These are phyloP conservation scores for Fulica atra DNA, from an alignment of 2,113 vertebrate species.

Conservation along the genomic window DNA sequence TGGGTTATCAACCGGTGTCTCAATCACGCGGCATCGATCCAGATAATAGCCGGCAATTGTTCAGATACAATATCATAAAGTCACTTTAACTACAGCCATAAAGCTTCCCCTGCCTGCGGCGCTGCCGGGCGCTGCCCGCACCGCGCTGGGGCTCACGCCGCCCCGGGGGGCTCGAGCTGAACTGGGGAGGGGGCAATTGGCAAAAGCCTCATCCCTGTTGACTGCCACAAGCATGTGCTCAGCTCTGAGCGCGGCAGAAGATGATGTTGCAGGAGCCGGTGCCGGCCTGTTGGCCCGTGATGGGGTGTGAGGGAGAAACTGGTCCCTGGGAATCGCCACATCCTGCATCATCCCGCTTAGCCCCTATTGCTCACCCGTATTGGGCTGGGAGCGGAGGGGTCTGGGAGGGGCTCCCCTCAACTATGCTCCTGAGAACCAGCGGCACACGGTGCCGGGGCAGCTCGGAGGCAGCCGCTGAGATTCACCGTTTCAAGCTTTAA, in stretches of 20 bases:
- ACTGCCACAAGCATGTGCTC: rapidly evolving
- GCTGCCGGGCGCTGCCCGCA: neutral
- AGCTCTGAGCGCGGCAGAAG: neutral
- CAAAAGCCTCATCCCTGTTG: neutral
- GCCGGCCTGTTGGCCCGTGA: neutral
- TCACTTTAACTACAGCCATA: conserved; percentile 52
- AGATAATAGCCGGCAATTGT: conserved; percentile 64
- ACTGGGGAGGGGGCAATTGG: neutral
- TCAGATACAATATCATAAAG: conserved; percentile 62
- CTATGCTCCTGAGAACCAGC: neutral
- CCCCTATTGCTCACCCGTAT: neutral
- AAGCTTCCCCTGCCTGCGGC: conserved; percentile 49
- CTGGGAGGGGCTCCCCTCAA: neutral
- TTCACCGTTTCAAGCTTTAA: neutral
- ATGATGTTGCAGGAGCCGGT: rapidly evolving
- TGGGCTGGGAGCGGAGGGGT: rapidly evolving
- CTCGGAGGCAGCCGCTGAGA: neutral
- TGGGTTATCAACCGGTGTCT: conserved; percentile 50
- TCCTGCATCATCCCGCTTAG: too few relatives aligned
- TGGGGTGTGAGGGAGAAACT: neutral
- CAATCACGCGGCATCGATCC: conserved; percentile 55
- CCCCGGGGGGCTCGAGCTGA: neutral
- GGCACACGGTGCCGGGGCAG: rapidly evolving
- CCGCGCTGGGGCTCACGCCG: neutral
- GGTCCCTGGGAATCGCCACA: neutral